phyloP scores from a whole-genome alignment of 2,888 invertebrate species.

The Pandemis corylana region DNA sequence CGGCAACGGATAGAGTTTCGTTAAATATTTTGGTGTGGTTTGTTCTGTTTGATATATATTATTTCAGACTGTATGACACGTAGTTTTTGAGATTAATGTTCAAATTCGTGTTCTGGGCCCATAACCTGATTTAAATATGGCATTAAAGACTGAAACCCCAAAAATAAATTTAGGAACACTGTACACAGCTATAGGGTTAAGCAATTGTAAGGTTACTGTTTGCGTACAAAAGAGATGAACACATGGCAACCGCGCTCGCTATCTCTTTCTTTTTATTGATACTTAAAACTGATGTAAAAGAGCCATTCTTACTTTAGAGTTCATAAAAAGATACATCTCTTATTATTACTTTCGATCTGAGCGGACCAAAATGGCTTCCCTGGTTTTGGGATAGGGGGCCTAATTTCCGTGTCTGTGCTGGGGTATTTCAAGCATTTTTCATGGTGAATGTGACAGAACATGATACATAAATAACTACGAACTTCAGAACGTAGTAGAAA shows the following conservation, averaged over 20 bases:
- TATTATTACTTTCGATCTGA: neutral
- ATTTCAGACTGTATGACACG: no score
- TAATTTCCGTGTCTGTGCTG: neutral
- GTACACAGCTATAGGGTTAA: neutral
- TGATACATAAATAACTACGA: no score
- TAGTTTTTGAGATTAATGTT: no score
- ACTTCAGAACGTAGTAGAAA: no score
- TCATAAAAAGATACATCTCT: neutral
- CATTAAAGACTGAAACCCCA: no score
- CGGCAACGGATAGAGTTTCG: no score
- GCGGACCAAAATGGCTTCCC: neutral
- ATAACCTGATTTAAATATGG: neutral
- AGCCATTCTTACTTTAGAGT: conserved; percentile 5
- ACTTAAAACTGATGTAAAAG: conserved; percentile 26
- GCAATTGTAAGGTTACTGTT: neutral
- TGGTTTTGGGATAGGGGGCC: neutral
- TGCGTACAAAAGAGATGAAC: neutral
- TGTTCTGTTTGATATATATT: no score
- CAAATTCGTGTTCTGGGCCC: neutral
- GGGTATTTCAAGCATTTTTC: no score
- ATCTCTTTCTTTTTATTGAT: conserved; percentile 16
- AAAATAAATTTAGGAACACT: neutral
- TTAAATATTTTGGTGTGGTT: no score
- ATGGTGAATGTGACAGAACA: no score
- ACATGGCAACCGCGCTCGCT: neutral